Evolutionary conservation across 2,797 vertebrate genomes (phyloP).

Genomic region (Nothura maculosa): DNA sequence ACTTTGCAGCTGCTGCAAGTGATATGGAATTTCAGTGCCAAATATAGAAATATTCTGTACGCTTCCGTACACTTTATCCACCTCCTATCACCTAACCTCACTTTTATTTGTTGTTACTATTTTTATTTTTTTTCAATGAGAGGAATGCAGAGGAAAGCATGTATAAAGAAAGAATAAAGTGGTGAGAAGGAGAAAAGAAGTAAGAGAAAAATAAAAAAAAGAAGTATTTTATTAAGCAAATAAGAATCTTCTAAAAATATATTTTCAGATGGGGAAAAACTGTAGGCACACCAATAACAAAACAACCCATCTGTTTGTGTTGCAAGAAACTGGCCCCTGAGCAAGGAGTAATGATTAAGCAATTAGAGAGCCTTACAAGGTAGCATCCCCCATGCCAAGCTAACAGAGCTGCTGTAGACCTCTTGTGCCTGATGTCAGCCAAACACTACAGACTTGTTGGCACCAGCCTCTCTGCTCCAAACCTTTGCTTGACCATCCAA

Average conservation of each 20-base stretch:
- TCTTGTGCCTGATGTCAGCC: neutral
- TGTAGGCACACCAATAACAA: neutral
- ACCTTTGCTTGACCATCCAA: neutral
- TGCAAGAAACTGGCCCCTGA: neutral
- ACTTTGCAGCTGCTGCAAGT: neutral
- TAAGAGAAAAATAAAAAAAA: neutral
- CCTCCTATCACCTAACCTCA: neutral
- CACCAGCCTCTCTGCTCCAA: neutral
- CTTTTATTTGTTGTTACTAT: neutral
- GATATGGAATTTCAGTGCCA: neutral
- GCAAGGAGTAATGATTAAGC: neutral
- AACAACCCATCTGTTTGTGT: neutral
- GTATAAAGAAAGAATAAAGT: neutral
- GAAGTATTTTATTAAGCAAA: neutral
- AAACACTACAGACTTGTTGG: neutral
- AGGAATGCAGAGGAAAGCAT: neutral
- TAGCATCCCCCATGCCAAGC: neutral
- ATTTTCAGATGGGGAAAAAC: neutral
- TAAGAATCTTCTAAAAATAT: neutral
- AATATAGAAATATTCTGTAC: neutral
- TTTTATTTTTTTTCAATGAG: neutral
- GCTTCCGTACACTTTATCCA: neutral
- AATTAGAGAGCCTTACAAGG: neutral
- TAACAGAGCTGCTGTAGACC: neutral
- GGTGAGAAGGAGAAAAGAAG: neutral